phyloP scores from a whole-genome alignment of 2,797 vertebrate genomes.

The Halcyon chelicuti region DNA sequence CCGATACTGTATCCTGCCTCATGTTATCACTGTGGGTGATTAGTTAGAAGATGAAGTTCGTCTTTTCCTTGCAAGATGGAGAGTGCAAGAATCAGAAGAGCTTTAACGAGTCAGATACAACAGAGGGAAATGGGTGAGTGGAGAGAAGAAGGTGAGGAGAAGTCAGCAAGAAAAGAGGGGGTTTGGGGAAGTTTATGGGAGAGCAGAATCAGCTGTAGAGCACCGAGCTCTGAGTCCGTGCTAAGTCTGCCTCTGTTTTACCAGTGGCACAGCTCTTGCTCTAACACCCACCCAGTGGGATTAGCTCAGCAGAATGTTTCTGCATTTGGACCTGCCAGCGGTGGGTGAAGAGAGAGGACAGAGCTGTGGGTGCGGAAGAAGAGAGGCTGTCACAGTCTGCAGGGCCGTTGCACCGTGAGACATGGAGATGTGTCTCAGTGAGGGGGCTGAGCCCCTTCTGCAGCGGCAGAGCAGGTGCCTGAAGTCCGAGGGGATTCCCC shows the following conservation, averaged over 20 bases:
- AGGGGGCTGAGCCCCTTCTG: not conserved
- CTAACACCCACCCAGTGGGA: not conserved
- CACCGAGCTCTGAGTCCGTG: not conserved
- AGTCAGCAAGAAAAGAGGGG: not conserved
- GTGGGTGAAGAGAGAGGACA: not conserved
- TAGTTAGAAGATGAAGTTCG: not conserved
- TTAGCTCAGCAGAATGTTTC: not conserved
- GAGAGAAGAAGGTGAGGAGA: not conserved
- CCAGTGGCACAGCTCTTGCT: not conserved
- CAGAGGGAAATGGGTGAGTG: not conserved
- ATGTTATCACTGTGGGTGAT: accelerated
- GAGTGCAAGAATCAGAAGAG: not conserved
- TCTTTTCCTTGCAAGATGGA: not conserved
- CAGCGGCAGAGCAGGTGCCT: not conserved
- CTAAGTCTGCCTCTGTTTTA: not conserved
- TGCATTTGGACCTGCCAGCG: not conserved
- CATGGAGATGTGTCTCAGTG: not conserved
- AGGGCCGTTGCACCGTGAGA: not conserved
- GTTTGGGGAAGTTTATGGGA: not conserved
- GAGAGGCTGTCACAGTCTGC: not conserved
- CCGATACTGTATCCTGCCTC: not conserved
- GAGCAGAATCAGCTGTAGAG: not conserved
- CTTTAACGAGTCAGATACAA: not conserved
- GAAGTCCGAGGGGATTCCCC: not conserved
- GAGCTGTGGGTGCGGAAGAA: not conserved